Evolutionary conservation across 2,113 vertebrate species (phyloP), one percentile per base, ranked within the genome.

Genomic region (Halcyon senegalensis): DNA sequence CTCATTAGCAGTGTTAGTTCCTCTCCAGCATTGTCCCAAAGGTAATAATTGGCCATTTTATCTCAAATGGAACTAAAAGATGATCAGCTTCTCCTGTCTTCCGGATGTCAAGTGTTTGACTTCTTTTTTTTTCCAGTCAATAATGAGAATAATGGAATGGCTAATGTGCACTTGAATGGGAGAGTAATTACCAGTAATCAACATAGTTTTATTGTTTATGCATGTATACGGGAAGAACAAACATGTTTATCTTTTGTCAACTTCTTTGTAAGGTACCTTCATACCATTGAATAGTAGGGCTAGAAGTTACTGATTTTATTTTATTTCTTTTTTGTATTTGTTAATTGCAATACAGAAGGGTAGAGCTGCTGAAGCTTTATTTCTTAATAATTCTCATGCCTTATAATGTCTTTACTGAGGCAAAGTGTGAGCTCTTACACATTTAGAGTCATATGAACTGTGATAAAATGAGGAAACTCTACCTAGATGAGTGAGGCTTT

Each of bases 91-190:
- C 31, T 90, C 30, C 15, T 24, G 31, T 77, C 23, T 75, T 85
- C 53, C 0, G 0, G 35, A 11, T 75, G 19, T 83, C 55, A 50
- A 68, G 66, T 62, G 25, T 70, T 81, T 73, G 44, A 53, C 55
- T 75, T 84, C 1, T 18, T 74, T 68, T 87, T 84, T 84, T 78
- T 82, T 78, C 39, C 19, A 74, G 60, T 70, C 50, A 60, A 0
- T 88, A 53, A 48, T n/a, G 44, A 73, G 72, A 77, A 80, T 80
- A 96, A 62, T 88, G 83, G 55, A 84, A 86, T 84, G 43, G 88
- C 63, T 95, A 27, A 85, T 67, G 41, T 86, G 63, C 25, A 44
- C 24, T 96, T 90, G 48, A 97, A 58, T 76, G 79, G 7, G 46
- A 77, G 30, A 70, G n/a, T 67, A 89, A 59, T 93, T 93, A 27